These are phyloP conservation scores for Protonibea diacanthus DNA, from an alignment of 2,797 vertebrate species.

Conservation along the genomic window DNA sequence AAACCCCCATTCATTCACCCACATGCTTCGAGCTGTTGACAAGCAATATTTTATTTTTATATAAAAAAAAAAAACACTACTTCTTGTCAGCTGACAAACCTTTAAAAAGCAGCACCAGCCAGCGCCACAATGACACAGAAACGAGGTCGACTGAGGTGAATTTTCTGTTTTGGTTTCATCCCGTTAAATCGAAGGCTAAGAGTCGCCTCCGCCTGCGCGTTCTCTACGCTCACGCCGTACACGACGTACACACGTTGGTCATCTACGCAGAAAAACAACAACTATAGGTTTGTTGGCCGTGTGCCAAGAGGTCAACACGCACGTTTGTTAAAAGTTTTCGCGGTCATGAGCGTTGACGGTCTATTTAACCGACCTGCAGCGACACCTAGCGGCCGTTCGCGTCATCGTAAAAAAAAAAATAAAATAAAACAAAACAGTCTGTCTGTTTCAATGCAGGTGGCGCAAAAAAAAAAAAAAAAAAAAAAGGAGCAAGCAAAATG, in stretches of 20 bases:
- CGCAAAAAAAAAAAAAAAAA: background rate
- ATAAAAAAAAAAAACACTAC: too few relatives aligned
- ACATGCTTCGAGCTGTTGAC: background rate
- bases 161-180: background rate
- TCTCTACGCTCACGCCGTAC: too few relatives aligned
- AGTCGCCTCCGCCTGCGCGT: too few relatives aligned
- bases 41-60: background rate
- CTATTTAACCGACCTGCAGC: constrained; percentile 6
- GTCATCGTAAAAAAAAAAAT: constrained; percentile 34
- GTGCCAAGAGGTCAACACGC: constrained; percentile 16
- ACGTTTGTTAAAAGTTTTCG: constrained; percentile 12
- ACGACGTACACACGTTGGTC: accelerated
- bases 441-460: constrained; percentile 56
- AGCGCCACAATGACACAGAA: background rate
- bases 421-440: background rate
- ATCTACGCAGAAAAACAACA: background rate
- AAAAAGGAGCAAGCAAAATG: constrained; percentile 33
- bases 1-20: background rate
- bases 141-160: constrained; percentile 6
- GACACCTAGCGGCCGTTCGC: constrained; percentile 36
- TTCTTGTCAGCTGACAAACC: background rate
- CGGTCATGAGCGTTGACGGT: background rate
- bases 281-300: background rate
- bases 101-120: background rate
- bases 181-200: accelerated